These are phyloP conservation scores for Artemia sinica DNA, from an alignment of 2,888 invertebrate genomes.

Conservation along the genomic window DNA sequence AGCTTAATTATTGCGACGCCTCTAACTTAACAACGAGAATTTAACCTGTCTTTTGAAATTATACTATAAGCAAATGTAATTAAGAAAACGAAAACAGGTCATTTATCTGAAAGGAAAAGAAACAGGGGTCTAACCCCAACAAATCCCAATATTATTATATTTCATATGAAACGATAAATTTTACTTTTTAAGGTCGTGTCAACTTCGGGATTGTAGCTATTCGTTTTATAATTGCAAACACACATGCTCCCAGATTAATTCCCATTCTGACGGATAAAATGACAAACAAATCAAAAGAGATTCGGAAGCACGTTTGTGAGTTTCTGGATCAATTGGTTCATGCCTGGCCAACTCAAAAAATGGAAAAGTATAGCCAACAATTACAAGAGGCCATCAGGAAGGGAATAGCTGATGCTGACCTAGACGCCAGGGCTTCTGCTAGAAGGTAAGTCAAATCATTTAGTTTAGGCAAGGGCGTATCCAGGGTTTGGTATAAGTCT, in stretches of 20 bases:
- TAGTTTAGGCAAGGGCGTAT: no score
- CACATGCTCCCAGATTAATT: constrained; percentile 58
- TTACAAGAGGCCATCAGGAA: constrained; percentile 66
- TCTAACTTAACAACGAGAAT: no score
- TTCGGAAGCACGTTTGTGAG: constrained; percentile 59
- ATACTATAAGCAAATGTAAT: no score
- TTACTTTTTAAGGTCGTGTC: constrained; percentile 52
- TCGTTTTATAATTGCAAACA: constrained; percentile 67
- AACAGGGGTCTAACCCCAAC: no score
- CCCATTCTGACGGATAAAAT: constrained; percentile 56
- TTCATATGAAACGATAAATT: neutral
- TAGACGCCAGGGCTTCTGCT: constrained; percentile 61
- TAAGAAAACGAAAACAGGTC: no score
- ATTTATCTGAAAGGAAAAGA: no score
- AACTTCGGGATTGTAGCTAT: constrained; percentile 65
- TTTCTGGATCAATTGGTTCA: constrained; percentile 63
- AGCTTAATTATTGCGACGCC: no score
- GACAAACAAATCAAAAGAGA: constrained; percentile 77
- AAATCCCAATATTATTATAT: no score
- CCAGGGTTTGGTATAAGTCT: no score
- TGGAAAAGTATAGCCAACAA: constrained; percentile 60
- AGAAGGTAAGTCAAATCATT: constrained; percentile 45
- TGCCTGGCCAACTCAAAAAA: constrained; percentile 62
- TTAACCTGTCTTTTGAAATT: no score
- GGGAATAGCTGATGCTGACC: constrained; percentile 83